Conservation (phyloP, 2,113 vertebrate genomes). For the Upupa epops region DNA sequence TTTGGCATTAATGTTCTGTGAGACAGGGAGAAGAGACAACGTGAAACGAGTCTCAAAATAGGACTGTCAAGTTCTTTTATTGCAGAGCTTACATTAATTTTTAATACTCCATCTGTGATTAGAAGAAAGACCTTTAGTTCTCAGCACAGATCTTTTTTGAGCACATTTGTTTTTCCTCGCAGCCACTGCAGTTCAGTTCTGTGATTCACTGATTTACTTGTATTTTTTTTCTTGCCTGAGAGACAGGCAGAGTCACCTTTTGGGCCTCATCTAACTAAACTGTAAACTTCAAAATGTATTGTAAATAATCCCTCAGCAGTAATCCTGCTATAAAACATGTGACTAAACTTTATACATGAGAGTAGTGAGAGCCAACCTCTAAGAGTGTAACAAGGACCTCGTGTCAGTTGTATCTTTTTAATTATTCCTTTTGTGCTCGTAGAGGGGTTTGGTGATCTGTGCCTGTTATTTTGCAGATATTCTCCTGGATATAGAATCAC, state of each 20-base stretch:
- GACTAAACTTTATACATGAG: not conserved
- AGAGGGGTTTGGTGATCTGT: not conserved
- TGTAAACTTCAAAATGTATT: not conserved
- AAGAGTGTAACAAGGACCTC: slow-evolving; percentile 14
- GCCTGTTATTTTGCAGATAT: not conserved
- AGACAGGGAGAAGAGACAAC: slow-evolving; percentile 45
- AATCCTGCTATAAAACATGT: not conserved
- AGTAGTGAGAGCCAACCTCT: slow-evolving; percentile 19
- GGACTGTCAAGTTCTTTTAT: slow-evolving; percentile 66
- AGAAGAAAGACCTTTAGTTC: slow-evolving; percentile 65
- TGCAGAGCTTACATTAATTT: slow-evolving; percentile 66
- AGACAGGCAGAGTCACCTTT: not conserved
- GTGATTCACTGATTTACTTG: slow-evolving; percentile 27
- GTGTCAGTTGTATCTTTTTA: not conserved
- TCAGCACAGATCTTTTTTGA: slow-evolving; percentile 49
- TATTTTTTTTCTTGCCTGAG: not conserved
- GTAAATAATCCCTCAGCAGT: not conserved
- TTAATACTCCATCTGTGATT: slow-evolving; percentile 70
- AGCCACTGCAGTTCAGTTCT: slow-evolving; percentile 12
- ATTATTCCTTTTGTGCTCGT: not conserved
- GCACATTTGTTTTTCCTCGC: slow-evolving; percentile 29
- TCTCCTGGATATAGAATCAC: not conserved
- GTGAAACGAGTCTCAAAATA: slow-evolving; percentile 64
- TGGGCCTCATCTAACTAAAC: not conserved
- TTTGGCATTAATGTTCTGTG: slow-evolving; percentile 55